Base-by-base conservation (phyloP, 2,113 vertebrate species). In the Sturnira hondurensis region DNA sequence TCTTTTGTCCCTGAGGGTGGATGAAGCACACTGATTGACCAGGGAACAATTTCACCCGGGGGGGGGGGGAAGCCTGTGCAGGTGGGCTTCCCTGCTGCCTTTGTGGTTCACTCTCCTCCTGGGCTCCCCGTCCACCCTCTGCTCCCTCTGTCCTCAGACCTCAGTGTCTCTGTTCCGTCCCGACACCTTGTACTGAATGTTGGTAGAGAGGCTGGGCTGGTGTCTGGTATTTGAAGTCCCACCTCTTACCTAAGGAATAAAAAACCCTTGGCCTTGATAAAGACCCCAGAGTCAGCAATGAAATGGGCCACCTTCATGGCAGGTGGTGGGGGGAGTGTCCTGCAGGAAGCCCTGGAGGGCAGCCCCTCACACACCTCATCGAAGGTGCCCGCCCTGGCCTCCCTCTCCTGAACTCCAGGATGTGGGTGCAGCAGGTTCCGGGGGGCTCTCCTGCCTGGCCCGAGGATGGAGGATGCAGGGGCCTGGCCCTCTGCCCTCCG, bases 401-500 rank as follows among this genome's bases (percentile, higher is more conserved):
- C 45, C 41, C 28, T 70, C 26, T 70, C 24, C 15, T 20, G 41
- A 52, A 52, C 9, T 20, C 91, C 56, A 24, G 65, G 47, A 3
- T 8, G n/a, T 11, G 1, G 88, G 74, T 56, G n/a, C 13, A 43
- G 45, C 68, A 9, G 86, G 41, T 9, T 43, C 33, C 38, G 11
- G 54, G 73, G 58, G 43, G 3, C 58, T 4, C 20, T 81, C 24
- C 33, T 36, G 76, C 24, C 71, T 9, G 19, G 19, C 8, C 31
- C 58, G 26, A 54, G 71, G 73, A 1, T 0, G 0, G 36, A 84
- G 86, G 85, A 56, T 0, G 50, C 89, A 61, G 71, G 81, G 52
- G 86, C 96, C 97, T 56, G 77, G 74, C 22, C 58, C 22, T 61
- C 52, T 45, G 95, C n/a, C n/a, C n/a, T n/a, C n/a, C n/a, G n/a